Percentiles rank a stretch among this genome's conserved stretches.
Evolutionary conservation across 2,113 vertebrate species (phyloP).

Genomic region (Acrocephalus kingi): DNA sequence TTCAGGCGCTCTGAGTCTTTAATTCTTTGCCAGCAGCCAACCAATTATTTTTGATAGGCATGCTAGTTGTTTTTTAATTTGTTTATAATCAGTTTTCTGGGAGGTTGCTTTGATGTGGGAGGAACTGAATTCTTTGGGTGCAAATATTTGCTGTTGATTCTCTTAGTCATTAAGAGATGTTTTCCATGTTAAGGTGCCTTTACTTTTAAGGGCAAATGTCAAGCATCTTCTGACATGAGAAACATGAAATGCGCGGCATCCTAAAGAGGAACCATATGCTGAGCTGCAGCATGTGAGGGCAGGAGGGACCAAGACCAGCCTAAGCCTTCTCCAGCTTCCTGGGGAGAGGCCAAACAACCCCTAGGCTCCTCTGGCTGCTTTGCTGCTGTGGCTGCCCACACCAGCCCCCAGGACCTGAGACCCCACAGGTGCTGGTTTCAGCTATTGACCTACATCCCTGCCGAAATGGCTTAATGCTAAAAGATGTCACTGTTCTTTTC

Average conservation of each 20-base stretch:
- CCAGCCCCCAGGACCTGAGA: background rate
- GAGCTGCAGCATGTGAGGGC: background rate
- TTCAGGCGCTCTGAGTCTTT: background rate
- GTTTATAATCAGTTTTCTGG: constrained; percentile 37
- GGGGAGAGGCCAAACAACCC: background rate
- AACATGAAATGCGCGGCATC: background rate
- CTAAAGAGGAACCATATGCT: background rate
- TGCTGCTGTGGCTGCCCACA: background rate
- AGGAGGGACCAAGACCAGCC: background rate
- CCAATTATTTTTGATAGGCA: constrained; percentile 35
- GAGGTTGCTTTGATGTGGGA: constrained; percentile 38
- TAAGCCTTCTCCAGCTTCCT: background rate
- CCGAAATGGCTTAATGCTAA: background rate
- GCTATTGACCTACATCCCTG: background rate
- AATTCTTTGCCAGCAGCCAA: background rate
- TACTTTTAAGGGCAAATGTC: constrained; percentile 32
- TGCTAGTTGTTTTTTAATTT: constrained; percentile 33
- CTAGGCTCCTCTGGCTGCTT: background rate
- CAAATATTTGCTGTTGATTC: constrained; percentile 3
- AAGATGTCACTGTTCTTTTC: constrained; percentile 18
- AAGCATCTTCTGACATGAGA: background rate
- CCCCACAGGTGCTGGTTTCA: background rate
- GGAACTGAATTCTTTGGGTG: constrained; percentile 40
- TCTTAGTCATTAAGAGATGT: constrained; percentile 36
- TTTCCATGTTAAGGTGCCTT: constrained; percentile 3